Evolutionary conservation across 2,113 vertebrate species (phyloP).

Genomic region (Elanoides forficatus): DNA sequence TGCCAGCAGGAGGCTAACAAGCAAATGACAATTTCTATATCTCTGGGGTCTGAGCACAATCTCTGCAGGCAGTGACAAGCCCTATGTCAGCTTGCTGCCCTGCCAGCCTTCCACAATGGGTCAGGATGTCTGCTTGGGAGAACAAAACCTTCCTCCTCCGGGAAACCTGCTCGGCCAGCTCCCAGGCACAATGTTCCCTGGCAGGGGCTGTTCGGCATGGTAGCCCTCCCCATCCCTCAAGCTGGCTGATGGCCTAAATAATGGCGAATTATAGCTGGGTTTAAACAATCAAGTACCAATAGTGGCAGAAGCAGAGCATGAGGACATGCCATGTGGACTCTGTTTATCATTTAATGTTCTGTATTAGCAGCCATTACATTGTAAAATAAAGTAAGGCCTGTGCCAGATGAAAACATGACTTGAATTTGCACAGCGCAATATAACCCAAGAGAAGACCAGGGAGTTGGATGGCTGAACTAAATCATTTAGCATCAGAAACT

Average conservation of each 20-base stretch:
- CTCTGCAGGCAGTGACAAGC: conserved; percentile 44
- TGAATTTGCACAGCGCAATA: background rate
- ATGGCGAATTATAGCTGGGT: background rate
- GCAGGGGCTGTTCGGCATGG: background rate
- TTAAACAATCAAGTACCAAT: background rate
- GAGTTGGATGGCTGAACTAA: background rate
- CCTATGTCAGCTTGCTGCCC: conserved; percentile 44
- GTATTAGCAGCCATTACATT: background rate
- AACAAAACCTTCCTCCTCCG: conserved; percentile 16
- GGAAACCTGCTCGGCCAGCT: background rate
- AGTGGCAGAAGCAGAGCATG: background rate
- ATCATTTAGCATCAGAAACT: background rate
- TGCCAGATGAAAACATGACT: background rate
- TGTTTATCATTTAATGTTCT: background rate
- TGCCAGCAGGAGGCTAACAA: conserved; percentile 63
- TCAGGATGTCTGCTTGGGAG: conserved; percentile 15
- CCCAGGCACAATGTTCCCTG: background rate
- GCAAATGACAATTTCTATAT: conserved; percentile 62
- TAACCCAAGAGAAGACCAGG: background rate
- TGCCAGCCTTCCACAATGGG: conserved; percentile 24
- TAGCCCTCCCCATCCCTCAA: background rate
- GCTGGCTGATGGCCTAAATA: background rate
- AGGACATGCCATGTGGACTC: background rate
- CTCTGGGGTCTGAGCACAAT: conserved; percentile 9
- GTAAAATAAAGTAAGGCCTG: background rate